phyloP scores from a whole-genome alignment of 2,113 vertebrate species.

The Zingel zingel region DNA sequence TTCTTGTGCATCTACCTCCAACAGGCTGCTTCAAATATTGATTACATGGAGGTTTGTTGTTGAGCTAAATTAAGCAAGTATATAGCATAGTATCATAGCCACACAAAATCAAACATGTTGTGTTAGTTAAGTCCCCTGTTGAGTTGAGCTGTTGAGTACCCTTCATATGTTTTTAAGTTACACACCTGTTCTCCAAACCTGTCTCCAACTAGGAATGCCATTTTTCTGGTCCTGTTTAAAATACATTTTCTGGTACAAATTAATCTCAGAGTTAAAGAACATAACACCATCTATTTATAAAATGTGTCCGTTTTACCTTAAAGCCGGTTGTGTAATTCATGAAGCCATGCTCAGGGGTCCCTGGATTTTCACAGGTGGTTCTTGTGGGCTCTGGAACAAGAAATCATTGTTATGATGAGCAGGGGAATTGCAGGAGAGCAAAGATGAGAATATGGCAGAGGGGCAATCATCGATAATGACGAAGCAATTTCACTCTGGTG shows the following conservation, averaged over 20 bases:
- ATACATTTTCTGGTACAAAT: neutral
- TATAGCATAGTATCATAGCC: neutral
- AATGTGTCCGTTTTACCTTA: slow-evolving; percentile 86
- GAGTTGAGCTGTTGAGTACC: neutral
- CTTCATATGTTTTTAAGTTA: neutral
- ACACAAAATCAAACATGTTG: neutral
- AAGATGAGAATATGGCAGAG: slow-evolving; percentile 50
- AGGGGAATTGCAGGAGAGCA: slow-evolving; percentile 12
- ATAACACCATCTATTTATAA: neutral
- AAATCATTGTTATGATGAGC: slow-evolving; percentile 42
- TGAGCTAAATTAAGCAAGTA: neutral
- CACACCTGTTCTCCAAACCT: neutral
- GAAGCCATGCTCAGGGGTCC: slow-evolving; percentile 92
- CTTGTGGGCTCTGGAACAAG: slow-evolving; percentile 90
- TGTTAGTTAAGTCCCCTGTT: neutral
- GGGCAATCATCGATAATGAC: slow-evolving; percentile 57
- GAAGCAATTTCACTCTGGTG: slow-evolving; percentile 48
- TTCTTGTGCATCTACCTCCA: neutral
- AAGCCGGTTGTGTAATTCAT: slow-evolving; percentile 96
- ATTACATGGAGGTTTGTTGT: neutral
- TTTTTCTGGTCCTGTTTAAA: neutral
- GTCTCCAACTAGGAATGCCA: neutral
- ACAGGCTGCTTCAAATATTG: neutral
- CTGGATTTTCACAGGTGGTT: slow-evolving; percentile 95
- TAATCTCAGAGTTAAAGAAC: neutral